A percentile compares a stretch with the other conserved stretches of the same genome.
Evolutionary conservation across 2,797 vertebrate genomes (phyloP).

Genomic region (Tympanoctomys barrerae): DNA sequence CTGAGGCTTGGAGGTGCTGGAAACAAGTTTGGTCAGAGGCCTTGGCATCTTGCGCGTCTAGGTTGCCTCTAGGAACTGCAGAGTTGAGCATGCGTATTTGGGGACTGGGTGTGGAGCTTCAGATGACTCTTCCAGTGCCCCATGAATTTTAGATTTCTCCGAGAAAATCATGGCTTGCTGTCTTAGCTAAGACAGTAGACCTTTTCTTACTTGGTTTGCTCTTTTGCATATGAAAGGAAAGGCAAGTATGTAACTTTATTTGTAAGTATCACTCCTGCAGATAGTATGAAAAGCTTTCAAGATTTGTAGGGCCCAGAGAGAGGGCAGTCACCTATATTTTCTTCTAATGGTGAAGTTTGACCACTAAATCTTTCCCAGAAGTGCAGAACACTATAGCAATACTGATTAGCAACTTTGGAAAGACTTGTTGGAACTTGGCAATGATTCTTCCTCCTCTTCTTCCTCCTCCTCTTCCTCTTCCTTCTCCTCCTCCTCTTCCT

Average conservation of each 20-base stretch:
- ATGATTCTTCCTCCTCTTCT: not conserved
- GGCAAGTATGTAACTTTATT: not conserved
- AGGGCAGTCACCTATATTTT: not conserved
- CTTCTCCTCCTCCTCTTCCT: too few species aligned
- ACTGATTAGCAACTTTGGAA: not conserved
- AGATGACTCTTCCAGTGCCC: not conserved
- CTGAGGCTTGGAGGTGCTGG: not conserved
- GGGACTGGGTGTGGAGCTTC: not conserved
- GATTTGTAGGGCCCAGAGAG: not conserved
- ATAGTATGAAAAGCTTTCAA: constrained; percentile 54
- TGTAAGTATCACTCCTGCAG: constrained; percentile 12
- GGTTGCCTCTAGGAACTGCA: not conserved
- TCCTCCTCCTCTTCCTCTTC: too few species aligned
- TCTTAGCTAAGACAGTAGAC: not conserved
- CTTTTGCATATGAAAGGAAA: not conserved
- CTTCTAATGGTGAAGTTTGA: not conserved
- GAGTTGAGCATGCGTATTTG: not conserved
- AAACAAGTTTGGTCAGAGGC: rapidly evolving
- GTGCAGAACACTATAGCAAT: not conserved
- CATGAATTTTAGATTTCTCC: not conserved
- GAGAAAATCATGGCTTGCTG: not conserved
- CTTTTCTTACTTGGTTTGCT: not conserved
- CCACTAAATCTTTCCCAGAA: not conserved
- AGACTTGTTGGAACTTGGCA: not conserved
- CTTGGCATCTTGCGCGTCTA: not conserved